These are phyloP conservation scores for Apoda limacodes DNA, from an alignment of 2,888 invertebrate genomes.

Conservation along the genomic window DNA sequence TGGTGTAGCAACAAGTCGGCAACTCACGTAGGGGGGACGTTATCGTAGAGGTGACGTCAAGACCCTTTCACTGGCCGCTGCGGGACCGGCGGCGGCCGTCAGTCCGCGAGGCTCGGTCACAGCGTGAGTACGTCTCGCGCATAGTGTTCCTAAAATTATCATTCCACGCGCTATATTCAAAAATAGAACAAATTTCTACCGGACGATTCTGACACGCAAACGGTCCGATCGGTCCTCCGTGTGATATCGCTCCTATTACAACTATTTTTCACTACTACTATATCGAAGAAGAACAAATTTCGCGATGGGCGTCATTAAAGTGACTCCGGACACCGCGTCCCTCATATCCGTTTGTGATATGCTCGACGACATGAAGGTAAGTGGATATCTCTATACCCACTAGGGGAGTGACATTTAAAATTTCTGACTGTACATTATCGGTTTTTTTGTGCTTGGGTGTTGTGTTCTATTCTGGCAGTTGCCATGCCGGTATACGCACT, in stretches of 20 bases:
- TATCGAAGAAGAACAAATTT: constrained; percentile 12
- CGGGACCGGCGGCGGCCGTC: constrained; percentile 35
- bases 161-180: constrained; percentile 46
- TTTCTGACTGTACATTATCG: too few relatives aligned
- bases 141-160: constrained; percentile 42
- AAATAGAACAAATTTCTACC: constrained; percentile 28
- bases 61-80: constrained; percentile 64
- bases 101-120: constrained; percentile 68
- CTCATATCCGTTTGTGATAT: constrained; percentile 58
- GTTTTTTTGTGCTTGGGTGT: too few relatives aligned
- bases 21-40: constrained; percentile 25
- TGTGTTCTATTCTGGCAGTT: too few relatives aligned
- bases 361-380: constrained; percentile 66
- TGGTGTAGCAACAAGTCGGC: constrained; percentile 57
- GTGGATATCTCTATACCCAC: too few relatives aligned
- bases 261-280: constrained; percentile 1
- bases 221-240: constrained; percentile 46
- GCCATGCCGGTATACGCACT: too few relatives aligned
- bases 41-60: constrained; percentile 69
- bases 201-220: constrained; percentile 36
- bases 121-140: constrained; percentile 58
- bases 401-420: too few relatives aligned
- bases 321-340: constrained; percentile 53
- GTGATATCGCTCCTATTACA: constrained; percentile 24
- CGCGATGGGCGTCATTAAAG: constrained; percentile 60